Conservation (phyloP, 2,888 invertebrate genomes). For the Himalopsyche tibetana region DNA sequence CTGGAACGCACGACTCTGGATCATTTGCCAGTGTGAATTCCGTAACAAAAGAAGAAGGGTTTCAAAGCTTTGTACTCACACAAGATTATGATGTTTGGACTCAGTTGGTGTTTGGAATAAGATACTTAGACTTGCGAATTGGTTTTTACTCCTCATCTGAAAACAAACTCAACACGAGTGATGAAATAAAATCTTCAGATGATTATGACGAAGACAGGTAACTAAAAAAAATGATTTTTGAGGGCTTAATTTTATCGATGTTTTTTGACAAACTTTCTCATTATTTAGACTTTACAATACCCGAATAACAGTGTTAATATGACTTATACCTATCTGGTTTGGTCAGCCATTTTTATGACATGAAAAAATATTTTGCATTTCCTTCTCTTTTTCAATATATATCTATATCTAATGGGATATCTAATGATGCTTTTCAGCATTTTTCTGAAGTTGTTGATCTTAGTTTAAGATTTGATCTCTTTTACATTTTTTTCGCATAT, state of each 20-base stretch:
- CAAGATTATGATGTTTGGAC: constrained; percentile 90
- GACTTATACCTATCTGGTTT: too few species aligned
- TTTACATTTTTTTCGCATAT: too few species aligned
- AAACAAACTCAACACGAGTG: constrained; percentile 10
- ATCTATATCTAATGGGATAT: too few species aligned
- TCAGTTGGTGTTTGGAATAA: constrained; percentile 88
- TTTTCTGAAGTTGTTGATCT: too few species aligned
- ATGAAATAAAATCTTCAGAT: constrained; percentile 31
- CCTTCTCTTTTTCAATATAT: too few species aligned
- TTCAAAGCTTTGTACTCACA: constrained; percentile 74
- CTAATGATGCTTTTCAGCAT: too few species aligned
- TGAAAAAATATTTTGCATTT: too few species aligned
- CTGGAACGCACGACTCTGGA: constrained; percentile 78
- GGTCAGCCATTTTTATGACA: too few species aligned
- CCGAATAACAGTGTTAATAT: neutral
- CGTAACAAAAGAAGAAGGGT: constrained; percentile 72
- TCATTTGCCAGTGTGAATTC: constrained; percentile 75
- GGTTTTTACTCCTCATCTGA: constrained; percentile 74
- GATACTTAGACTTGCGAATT: constrained; percentile 88
- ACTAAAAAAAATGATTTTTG: constrained; percentile 9
- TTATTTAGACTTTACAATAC: neutral
- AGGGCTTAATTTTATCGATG: neutral
- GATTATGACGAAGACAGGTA: constrained; percentile 51
- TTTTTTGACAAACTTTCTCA: neutral
- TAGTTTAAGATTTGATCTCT: too few species aligned